These are phyloP conservation scores for Schizotus pectinicornis DNA, from an alignment of 2,888 invertebrate species.

Conservation along the genomic window DNA sequence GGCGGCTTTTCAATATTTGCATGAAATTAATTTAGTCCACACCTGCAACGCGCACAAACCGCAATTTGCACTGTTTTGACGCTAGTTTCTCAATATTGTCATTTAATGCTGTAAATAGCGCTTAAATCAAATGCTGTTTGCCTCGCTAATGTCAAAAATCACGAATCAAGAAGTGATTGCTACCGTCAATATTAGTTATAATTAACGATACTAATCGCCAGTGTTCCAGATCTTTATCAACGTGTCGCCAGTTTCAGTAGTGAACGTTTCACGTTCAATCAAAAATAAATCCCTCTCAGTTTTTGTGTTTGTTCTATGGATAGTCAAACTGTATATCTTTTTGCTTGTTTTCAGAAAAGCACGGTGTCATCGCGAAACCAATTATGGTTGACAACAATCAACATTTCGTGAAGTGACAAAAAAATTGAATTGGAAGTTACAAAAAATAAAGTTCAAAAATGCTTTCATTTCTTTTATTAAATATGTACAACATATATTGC, in stretches of 20 bases:
- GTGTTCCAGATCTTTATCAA: too few species aligned
- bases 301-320: constrained; percentile 21
- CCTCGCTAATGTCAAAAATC: too few species aligned
- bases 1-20: too few species aligned
- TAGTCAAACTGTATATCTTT: constrained; percentile 18
- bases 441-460: constrained; percentile 4
- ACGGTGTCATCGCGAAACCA: constrained; percentile 24
- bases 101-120: too few species aligned
- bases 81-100: too few species aligned
- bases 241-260: constrained; percentile 5
- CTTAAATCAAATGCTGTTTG: too few species aligned
- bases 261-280: not conserved
- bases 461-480: constrained; percentile 19
- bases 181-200: too few species aligned
- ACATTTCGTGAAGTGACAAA: constrained; percentile 11
- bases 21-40: too few species aligned
- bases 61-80: too few species aligned
- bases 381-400: constrained; percentile 18
- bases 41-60: too few species aligned
- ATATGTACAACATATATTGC: constrained; percentile 25
- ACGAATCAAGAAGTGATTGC: too few species aligned
- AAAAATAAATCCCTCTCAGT: constrained; percentile 13
- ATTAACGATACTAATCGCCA: too few species aligned
- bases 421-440: not conserved
- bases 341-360: constrained; percentile 10